Evolutionary conservation across 2,797 vertebrate species (phyloP), one percentile per base, ranked within the genome.

Genomic region (Rhincodon typus): DNA sequence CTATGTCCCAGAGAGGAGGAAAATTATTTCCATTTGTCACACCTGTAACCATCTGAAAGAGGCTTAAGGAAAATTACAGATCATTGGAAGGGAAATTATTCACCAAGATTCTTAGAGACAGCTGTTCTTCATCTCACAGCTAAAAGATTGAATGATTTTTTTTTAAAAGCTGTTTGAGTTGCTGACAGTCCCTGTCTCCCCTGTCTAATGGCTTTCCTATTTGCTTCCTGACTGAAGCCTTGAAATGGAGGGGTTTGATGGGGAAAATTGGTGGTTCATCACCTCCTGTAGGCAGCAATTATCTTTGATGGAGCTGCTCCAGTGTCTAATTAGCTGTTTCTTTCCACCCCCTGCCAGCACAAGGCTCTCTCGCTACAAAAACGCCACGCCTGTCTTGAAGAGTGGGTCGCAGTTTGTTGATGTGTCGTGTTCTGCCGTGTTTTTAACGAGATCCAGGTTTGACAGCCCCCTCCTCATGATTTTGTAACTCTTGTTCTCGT

Each of bases 241-340:
- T 42, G 90, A 93, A 93, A 69, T 93, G 90, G 90, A 93, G n/a
- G 90, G 90, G 90, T 93, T 93, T 93, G 90, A 93, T 69, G 90
- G 90, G 66, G n/a, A 38, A 93, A 93, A 69, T 93, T 69, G 66
- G 90, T 93, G 66, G 34, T 67, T 93, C 66, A 23, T 67, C 90
- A 1, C 7, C 66, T 93, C 90, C 62, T 10, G 90, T 66, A 93
- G 66, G 67, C 90, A 69, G 90, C 66, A 93, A 93, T 93, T 93
- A 93, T 93, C 90, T 42, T 93, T 93, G 90, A 93, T 25, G 90
- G 90, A 93, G 90, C 17, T 38, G 66, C 66, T 38, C 90, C 7
- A 21, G 13, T 13, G 90, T 69, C 90, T 93, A 93, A 93, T 93
- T 93, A 93, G 62, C 62, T 69, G n/a, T 93, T 93, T 93, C 90